phyloP scores from a whole-genome alignment of 2,113 vertebrate genomes.

The Probosciger aterrimus region DNA sequence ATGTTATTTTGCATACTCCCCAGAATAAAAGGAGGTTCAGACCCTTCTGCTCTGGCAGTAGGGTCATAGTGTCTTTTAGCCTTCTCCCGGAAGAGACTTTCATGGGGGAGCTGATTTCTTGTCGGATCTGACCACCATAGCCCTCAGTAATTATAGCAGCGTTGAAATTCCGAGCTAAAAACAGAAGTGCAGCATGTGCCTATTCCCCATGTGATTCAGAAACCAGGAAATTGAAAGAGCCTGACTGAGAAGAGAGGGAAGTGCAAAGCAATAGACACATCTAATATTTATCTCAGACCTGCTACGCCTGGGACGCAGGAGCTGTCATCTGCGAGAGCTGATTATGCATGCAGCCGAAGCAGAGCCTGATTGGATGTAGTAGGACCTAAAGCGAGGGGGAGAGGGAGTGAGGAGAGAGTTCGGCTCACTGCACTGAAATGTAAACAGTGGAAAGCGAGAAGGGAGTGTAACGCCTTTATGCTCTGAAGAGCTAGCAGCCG shows the following conservation, averaged over 20 bases:
- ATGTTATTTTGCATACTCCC: not conserved
- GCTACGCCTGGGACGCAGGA: conserved; percentile 4
- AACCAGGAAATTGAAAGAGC: conserved; percentile 54
- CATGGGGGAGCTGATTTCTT: conserved; percentile 9
- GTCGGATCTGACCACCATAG: conserved; percentile 31
- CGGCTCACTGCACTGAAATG: not conserved
- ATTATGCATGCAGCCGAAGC: not conserved
- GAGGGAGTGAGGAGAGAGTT: not conserved
- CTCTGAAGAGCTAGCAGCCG: not conserved
- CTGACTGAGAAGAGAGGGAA: conserved; percentile 12
- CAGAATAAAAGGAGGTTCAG: not conserved
- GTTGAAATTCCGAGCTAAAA: conserved; percentile 51
- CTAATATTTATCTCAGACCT: not conserved
- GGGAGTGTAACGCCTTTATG: not conserved
- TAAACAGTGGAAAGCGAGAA: not conserved
- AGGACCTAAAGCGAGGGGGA: conserved; percentile 11
- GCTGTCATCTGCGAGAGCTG: conserved; percentile 10
- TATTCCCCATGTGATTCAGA: conserved; percentile 33
- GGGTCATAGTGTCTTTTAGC: not conserved
- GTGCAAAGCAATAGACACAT: not conserved
- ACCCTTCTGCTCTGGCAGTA: not conserved
- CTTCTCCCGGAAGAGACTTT: conserved; percentile 6
- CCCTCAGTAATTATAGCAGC: conserved; percentile 58
- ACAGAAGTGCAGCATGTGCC: conserved; percentile 55
- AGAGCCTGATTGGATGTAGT: conserved; percentile 29